Conservation (phyloP, 2,888 invertebrate species). For the Abrostola tripartita region DNA sequence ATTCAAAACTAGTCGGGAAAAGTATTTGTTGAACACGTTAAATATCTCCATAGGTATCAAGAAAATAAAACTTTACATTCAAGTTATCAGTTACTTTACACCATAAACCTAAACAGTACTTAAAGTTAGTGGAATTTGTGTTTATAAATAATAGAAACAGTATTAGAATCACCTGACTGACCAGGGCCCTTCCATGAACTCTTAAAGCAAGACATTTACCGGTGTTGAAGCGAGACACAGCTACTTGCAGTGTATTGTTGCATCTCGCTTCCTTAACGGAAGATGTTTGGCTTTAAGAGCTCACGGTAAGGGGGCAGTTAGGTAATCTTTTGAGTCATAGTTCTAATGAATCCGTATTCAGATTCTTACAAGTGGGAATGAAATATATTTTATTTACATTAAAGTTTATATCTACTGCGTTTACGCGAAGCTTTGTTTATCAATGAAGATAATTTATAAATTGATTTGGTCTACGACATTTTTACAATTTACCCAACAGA, state of each 20-base stretch:
- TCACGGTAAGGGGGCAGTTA: not conserved
- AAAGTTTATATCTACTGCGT: conserved; percentile 11
- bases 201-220: no score
- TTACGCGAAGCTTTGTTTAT: conserved; percentile 12
- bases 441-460: not conserved
- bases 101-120: conserved; percentile 16
- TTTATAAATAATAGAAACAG: conserved; percentile 26
- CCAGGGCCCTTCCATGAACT: not conserved
- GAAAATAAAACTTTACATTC: not conserved
- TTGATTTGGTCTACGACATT: not conserved
- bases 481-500: no score
- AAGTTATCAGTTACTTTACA: not conserved
- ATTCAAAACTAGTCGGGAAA: no score
- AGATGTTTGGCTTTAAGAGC: no score
- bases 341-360: conserved; percentile 22
- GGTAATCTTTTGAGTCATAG: conserved; percentile 12
- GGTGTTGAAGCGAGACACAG: no score
- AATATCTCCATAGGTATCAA: no score
- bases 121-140: conserved; percentile 17
- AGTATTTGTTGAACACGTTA: no score
- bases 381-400: conserved; percentile 39
- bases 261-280: no score
- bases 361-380: conserved; percentile 41
- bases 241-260: no score
- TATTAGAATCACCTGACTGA: conserved; percentile 7